Evolutionary conservation across 1,140 invertebrate genomes (phyloP).

Genomic region (Neodiprion virginianus): DNA sequence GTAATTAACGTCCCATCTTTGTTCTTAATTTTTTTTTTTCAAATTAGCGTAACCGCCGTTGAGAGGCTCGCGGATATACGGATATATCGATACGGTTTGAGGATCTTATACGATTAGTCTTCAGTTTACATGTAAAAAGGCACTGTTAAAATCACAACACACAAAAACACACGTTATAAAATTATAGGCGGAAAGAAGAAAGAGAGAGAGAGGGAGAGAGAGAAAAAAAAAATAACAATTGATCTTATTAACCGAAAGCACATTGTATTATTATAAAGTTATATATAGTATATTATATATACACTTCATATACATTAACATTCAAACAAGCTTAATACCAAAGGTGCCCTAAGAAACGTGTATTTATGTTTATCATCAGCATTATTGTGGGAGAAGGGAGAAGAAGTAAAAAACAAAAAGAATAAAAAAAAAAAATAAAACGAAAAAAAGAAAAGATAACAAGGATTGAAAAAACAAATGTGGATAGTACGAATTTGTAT

Average conservation of each 20-base stretch:
- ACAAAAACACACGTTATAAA: slow-evolving; percentile 7
- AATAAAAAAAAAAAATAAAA: slow-evolving; percentile 14
- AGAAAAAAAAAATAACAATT: background rate
- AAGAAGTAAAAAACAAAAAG: slow-evolving; percentile 5
- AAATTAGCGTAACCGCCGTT: background rate
- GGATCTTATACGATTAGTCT: slow-evolving; percentile 3
- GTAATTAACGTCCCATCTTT: too few relatives aligned
- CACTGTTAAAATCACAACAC: slow-evolving; percentile 51
- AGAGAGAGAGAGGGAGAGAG: background rate
- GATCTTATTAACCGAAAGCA: slow-evolving; percentile 8
- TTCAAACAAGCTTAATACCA: slow-evolving; percentile 62
- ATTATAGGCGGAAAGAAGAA: slow-evolving; percentile 25
- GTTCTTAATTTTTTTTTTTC: background rate
- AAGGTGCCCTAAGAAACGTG: slow-evolving; percentile 63
- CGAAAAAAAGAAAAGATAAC: slow-evolving; percentile 17
- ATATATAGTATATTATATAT: slow-evolving; percentile 7
- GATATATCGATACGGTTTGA: too few relatives aligned
- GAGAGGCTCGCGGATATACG: background rate
- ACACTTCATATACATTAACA: slow-evolving; percentile 20
- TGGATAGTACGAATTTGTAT: background rate
- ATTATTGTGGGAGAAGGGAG: slow-evolving; percentile 50
- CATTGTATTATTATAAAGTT: slow-evolving; percentile 26
- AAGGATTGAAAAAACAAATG: background rate
- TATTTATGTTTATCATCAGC: slow-evolving; percentile 61
- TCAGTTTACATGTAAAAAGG: slow-evolving; percentile 44